phyloP scores from a whole-genome alignment of 2,113 vertebrate genomes.

The Oryzias woworae region DNA sequence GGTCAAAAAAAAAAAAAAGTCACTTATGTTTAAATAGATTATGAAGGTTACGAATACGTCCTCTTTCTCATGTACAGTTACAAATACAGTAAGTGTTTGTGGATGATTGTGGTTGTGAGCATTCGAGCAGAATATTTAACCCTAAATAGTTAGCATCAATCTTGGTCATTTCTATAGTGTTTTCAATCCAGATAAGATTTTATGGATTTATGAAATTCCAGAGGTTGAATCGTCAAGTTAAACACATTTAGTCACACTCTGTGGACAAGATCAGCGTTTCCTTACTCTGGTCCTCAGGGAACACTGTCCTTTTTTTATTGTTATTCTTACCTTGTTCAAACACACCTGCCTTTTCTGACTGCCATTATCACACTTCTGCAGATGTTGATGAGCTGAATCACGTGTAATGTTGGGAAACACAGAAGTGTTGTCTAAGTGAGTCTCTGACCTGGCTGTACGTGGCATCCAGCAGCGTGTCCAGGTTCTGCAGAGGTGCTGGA shows the following conservation, averaged over 20 bases:
- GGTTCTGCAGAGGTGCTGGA: conserved; percentile 92
- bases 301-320: background rate
- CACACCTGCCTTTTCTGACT: too few relatives aligned
- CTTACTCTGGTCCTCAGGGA: too few relatives aligned
- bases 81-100: conserved; percentile 11
- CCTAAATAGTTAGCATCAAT: background rate
- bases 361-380: too few relatives aligned
- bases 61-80: background rate
- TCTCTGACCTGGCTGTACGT: conserved; percentile 91
- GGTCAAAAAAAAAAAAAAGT: conserved; percentile 5
- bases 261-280: background rate
- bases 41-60: conserved; percentile 5
- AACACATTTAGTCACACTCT: background rate
- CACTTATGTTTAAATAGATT: conserved; percentile 25
- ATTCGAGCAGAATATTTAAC: background rate
- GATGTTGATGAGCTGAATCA: too few relatives aligned
- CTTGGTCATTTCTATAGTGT: background rate
- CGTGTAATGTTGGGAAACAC: background rate
- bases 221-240: background rate
- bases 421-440: background rate
- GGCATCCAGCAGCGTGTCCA: conserved; percentile 93
- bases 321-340: too few relatives aligned
- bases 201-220: background rate
- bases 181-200: background rate
- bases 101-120: conserved; percentile 2